phyloP scores from a whole-genome alignment of 2,888 invertebrate species.

The Xiphydria camelus region DNA sequence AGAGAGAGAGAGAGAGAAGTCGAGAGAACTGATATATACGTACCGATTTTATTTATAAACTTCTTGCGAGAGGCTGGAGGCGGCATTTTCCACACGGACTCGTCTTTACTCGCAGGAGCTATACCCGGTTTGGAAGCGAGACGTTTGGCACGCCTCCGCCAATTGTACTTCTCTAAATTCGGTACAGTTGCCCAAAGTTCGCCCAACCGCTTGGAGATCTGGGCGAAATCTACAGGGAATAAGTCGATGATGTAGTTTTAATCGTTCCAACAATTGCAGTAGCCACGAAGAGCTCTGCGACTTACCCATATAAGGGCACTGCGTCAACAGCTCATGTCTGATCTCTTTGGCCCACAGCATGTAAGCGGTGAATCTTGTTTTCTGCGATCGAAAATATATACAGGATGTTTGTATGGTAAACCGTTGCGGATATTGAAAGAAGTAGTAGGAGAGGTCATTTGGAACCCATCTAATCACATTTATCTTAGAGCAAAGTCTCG shows the following conservation, averaged over 20 bases:
- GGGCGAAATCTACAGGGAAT: constrained; percentile 75
- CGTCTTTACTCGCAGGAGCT: constrained; percentile 42
- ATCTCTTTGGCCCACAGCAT: constrained; percentile 89
- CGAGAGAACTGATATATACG: constrained; percentile 12
- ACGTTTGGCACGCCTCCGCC: constrained; percentile 82
- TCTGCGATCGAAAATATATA: constrained; percentile 59
- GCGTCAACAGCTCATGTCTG: constrained; percentile 71
- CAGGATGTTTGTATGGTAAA: too few species aligned
- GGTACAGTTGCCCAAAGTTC: constrained; percentile 87
- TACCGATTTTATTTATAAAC: constrained; percentile 58
- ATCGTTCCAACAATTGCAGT: too few species aligned
- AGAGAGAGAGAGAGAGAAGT: too few species aligned
- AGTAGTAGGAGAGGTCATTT: too few species aligned
- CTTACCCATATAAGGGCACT: constrained; percentile 74
- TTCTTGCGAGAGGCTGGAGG: constrained; percentile 53
- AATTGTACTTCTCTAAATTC: constrained; percentile 70
- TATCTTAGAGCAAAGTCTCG: too few species aligned
- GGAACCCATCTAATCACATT: too few species aligned
- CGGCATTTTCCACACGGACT: constrained; percentile 50
- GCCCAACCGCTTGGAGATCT: constrained; percentile 80
- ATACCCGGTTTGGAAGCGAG: constrained; percentile 60
- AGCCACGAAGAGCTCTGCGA: constrained; percentile 19
- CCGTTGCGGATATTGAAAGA: too few species aligned
- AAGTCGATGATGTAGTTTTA: too few species aligned
- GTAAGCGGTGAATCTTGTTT: constrained; percentile 83